Conservation (phyloP, 2,797 vertebrate species). For the Pristis pectinata region DNA sequence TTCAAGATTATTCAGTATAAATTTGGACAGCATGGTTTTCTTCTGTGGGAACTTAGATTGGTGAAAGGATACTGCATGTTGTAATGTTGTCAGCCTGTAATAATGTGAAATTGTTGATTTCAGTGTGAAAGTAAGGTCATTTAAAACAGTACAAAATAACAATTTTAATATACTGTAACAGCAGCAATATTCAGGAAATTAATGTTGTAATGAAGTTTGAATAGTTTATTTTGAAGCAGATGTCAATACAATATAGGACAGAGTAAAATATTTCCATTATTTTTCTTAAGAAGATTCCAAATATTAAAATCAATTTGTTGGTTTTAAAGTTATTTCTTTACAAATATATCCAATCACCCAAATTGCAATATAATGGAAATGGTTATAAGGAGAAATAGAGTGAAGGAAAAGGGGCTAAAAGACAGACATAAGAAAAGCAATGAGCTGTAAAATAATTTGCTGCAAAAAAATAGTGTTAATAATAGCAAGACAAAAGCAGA, state of each 20-base stretch:
- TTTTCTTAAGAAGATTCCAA: not conserved
- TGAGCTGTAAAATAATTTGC: not conserved
- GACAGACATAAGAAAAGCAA: not conserved
- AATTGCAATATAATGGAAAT: not conserved
- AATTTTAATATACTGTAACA: not conserved
- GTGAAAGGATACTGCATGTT: not conserved
- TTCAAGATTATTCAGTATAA: not conserved
- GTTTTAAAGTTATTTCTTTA: not conserved
- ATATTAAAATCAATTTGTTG: not conserved
- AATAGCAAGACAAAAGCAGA: not conserved
- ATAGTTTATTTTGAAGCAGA: not conserved
- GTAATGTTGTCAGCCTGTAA: not conserved
- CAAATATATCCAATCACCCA: not conserved
- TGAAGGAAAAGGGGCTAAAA: not conserved
- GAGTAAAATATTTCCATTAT: not conserved
- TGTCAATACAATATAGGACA: not conserved
- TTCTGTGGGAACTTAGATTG: not conserved
- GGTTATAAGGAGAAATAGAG: not conserved
- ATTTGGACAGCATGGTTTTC: not conserved
- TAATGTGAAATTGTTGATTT: not conserved
- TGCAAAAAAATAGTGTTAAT: not conserved
- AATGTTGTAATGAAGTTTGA: not conserved
- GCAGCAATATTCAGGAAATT: not conserved
- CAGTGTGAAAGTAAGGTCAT: not conserved
- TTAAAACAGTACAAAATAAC: not conserved